Evolutionary conservation across 35 echinoderm and acorn worm species (phyloP), one percentile per base, ranked within the genome.

Genomic region (Apostichopus parvimensis): DNA sequence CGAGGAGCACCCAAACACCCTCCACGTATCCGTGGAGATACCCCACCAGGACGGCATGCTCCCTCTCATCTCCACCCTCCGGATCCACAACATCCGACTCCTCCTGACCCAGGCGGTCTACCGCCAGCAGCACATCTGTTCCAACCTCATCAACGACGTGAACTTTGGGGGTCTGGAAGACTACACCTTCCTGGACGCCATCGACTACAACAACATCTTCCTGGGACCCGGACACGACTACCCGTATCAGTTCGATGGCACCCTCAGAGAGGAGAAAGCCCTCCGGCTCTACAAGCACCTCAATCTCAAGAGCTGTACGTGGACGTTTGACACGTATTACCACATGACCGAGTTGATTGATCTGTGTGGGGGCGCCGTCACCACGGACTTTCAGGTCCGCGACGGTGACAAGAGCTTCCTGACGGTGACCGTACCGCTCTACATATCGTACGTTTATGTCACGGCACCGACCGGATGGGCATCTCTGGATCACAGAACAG

Each of bases 261-360:
- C 87, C 6, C 87, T 99, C 12, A 85, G 97, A 8, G 95, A 96
- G 20, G 91, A 94, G 77, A 92, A 90, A 56, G 83, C 93, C 0
- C 89, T 99, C 4, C 60, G 90, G 23, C 90, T 99, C 0, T 99
- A 99, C 58, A 92, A 93, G 57, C 94, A 99, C 77, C 83, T 99
- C 6, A 96, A 99, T 72, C 93, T 99, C 13, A 99, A 99, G 88
- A 99, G 94, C 57, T 99, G 97, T 34, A 99, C 97, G 0, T 99
- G 97, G 97, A 93, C 83, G 18, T 99, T 99, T 90, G 97, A 99
- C 86, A 94, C 97, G 0, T 95, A 95, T 77, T 99, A 99, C 70
- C 97, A 99, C 97, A 99, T 99, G 97, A 99, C 97, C 45, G 97
- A 99, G 65, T 68, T 99, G 54, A 96, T 99, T 56, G 97, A 99